These are phyloP conservation scores for Ameiurus melas DNA, from an alignment of 2,113 vertebrate genomes.

Conservation along the genomic window DNA sequence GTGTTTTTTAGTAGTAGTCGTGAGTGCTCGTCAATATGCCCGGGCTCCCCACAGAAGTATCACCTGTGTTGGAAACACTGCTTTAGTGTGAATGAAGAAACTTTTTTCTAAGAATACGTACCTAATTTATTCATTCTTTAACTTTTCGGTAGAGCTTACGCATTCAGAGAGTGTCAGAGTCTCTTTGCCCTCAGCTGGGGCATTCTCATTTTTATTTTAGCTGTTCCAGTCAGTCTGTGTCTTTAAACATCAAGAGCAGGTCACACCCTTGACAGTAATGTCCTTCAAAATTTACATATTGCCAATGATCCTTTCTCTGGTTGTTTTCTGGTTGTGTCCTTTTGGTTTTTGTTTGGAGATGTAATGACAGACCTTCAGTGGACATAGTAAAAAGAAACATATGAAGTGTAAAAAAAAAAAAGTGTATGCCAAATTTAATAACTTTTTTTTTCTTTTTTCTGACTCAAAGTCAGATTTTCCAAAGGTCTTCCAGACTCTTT, in stretches of 20 bases:
- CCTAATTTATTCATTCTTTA: not conserved
- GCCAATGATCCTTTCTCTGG: no score
- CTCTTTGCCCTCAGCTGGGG: not conserved
- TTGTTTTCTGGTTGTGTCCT: not conserved
- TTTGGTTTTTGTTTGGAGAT: slow-evolving; percentile 1
- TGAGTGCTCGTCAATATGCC: not conserved
- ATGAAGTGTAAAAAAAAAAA: not conserved
- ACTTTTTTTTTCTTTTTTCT: no score
- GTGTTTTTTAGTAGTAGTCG: not conserved
- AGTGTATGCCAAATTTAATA: not conserved
- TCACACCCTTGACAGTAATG: not conserved
- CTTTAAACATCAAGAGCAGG: not conserved
- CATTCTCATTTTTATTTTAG: not conserved
- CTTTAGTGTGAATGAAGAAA: not conserved
- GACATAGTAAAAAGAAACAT: not conserved
- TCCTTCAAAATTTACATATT: not conserved
- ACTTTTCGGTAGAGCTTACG: not conserved
- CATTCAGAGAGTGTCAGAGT: not conserved
- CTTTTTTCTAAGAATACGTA: not conserved
- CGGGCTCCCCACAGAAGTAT: not conserved
- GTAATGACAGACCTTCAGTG: not conserved
- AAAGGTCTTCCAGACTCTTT: not conserved
- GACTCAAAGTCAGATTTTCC: not conserved
- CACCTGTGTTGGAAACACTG: not conserved
- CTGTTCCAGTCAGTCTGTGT: not conserved